Conservation (phyloP, 2,888 invertebrate species). For the Micropterix aruncella region DNA sequence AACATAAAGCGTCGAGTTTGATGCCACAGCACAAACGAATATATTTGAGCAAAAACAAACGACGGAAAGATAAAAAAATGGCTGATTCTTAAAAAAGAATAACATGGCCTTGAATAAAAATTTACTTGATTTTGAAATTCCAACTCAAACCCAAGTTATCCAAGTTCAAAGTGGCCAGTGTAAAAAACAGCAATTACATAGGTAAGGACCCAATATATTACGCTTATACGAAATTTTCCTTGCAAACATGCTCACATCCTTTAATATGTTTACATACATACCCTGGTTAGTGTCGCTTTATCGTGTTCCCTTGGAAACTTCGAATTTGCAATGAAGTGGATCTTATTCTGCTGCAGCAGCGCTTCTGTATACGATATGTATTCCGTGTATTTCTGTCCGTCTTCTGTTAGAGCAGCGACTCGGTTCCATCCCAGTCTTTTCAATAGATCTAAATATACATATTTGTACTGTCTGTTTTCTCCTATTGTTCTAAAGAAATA, state of each 20-base stretch:
- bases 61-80: too few relatives aligned
- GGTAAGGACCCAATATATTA: too few relatives aligned
- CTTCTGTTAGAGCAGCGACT: conserved; percentile 64
- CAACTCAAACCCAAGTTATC: too few relatives aligned
- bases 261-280: conserved; percentile 17
- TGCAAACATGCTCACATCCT: not conserved
- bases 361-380: conserved; percentile 59
- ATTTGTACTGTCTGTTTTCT: conserved; percentile 56
- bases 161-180: too few relatives aligned
- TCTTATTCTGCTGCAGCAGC: conserved; percentile 43
- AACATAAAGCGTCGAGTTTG: too few relatives aligned
- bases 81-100: too few relatives aligned
- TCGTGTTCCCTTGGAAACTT: conserved; percentile 51
- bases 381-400: conserved; percentile 65
- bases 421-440: conserved; percentile 49
- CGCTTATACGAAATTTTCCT: too few relatives aligned
- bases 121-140: too few relatives aligned
- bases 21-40: too few relatives aligned
- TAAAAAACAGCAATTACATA: too few relatives aligned
- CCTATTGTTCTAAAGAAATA: conserved; percentile 72
- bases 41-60: too few relatives aligned
- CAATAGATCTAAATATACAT: conserved; percentile 32
- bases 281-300: conserved; percentile 40
- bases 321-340: conserved; percentile 49
- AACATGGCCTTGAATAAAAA: too few relatives aligned